Conservation (phyloP, 2,113 vertebrate species). For the Trinectes maculatus region DNA sequence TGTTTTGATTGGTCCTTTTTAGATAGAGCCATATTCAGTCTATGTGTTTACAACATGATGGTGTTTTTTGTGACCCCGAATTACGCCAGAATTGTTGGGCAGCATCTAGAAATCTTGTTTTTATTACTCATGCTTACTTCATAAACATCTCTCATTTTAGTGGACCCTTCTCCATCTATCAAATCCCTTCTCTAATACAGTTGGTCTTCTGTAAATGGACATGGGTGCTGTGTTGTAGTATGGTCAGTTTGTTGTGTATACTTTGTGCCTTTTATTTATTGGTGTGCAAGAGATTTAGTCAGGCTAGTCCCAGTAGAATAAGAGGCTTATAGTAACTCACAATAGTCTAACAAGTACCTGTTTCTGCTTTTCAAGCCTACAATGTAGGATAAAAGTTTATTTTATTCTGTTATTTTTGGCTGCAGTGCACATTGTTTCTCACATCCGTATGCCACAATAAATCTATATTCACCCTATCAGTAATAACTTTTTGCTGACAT, state of each 20-base stretch:
- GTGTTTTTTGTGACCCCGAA: slow-evolving; percentile 29
- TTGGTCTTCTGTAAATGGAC: background rate
- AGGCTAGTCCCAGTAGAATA: slow-evolving; percentile 43
- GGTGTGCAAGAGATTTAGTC: slow-evolving; percentile 35
- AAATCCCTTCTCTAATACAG: background rate
- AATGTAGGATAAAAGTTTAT: slow-evolving; percentile 20
- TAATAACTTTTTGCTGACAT: background rate
- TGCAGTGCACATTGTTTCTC: slow-evolving; percentile 1
- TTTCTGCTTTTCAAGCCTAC: slow-evolving; percentile 10
- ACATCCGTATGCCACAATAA: slow-evolving; percentile 5
- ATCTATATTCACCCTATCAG: background rate
- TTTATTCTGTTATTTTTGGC: background rate
- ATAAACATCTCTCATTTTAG: background rate
- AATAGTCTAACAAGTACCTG: slow-evolving; percentile 25
- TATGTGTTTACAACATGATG: background rate
- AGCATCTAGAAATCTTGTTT: slow-evolving; percentile 16
- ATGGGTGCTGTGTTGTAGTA: slow-evolving; percentile 2
- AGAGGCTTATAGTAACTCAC: slow-evolving; percentile 44
- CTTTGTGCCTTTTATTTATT: slow-evolving; percentile 41
- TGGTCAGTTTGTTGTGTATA: slow-evolving; percentile 3
- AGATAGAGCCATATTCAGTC: slow-evolving; percentile 18
- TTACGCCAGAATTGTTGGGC: slow-evolving; percentile 3
- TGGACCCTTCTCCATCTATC: background rate
- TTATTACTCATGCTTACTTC: background rate
- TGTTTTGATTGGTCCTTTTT: background rate